Base-by-base conservation (phyloP, 2,888 invertebrate genomes). In the Lacanobia wlatinum region DNA sequence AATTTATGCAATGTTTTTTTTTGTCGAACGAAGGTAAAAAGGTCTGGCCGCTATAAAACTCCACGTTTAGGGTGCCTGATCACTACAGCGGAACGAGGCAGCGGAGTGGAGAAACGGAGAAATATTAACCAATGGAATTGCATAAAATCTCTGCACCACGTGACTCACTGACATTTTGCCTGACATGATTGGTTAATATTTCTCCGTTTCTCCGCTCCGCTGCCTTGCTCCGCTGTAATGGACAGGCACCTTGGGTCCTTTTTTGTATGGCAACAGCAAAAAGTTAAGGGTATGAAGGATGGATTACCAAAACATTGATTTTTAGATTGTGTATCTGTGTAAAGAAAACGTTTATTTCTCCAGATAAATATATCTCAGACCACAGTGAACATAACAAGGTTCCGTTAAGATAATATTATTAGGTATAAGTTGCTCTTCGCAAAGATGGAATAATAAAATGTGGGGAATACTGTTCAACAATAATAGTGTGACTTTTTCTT, bases 1-100 rank as follows among this genome's bases (percentile, higher is more conserved):
- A 70, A 83, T 74, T 61, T 67, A 78, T 78, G 48, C 23, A 46
- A 63, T 60, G 68, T 55, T 76, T 61, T 68, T 43, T 58, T 43
- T 58, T 18, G 12, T 21, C 18, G 61, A 48, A 62, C 1, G 10
- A 34, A 55, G 34, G 18, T 23, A 60, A 66, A 69, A 78, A 78
- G 53, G 60, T n/a, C 18, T 70, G 52, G 38, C 21, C n/a, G 21
- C 43, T 58, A 16, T 60, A 61, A 55, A 70, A 56, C 23, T 70
- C n/a, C n/a, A 70, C 55, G 9, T 34, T 48, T 21, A 38, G 16
- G 48, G 1, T 60, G 28, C 28, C 28, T 28, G 28, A 2, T 3
- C 28, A 28, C 3, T 28, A 28, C 28, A 28, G 28, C 28, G 28
- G 28, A 28, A 3, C 3, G 28, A 28, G 28, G 28, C 3, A 28